Base-by-base conservation (phyloP, 2,797 vertebrate genomes). In the Cichlasoma orientale region DNA sequence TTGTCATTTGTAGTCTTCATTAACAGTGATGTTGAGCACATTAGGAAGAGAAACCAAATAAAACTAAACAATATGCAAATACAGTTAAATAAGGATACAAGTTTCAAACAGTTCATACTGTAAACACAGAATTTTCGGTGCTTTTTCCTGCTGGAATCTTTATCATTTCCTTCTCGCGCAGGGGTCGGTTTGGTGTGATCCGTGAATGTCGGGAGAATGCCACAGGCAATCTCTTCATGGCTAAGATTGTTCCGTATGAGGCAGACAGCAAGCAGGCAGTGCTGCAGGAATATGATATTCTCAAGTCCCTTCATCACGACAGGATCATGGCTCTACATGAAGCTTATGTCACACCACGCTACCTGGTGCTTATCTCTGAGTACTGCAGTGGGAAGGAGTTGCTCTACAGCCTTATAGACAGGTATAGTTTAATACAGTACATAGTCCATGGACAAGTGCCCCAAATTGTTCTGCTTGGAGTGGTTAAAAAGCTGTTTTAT, bases 321-420 rank as follows among this genome's bases (percentile, higher is more conserved):
- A 95, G 96, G 86, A 95, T 99, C 90, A 98, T 99, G 97, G 94
- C 96, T 19, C 95, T 99, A 61, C 98, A 99, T 0, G 98, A 99
- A 86, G 98, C 98, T 0, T 99, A 99, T 72, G 98, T 99, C 93
- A 99, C 98, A 0, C 98, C 98, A 0, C 97, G 98, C 56, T 99
- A 99, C 92, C 96, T 99, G 5, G 98, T 99, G 78, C 97, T 99
- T 58, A 99, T 99, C 69, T 96, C 97, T 0, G 98, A 99, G 93
- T 97, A 96, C 92, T 99, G 98, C 5, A 92, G 96, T 0, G 98
- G 98, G 74, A 97, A 98, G 79, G 98, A 99, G 88, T 95, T 99
- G 70, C 98, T 99, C 87, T 96, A 97, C 88, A 97, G 97, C 88
- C 96, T 99, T 0, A 96, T 97, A 8, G 98, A 99, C 94, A 97